A percentile compares a stretch with the other conserved stretches of the same genome.
Evolutionary conservation across 2,888 invertebrate genomes (phyloP).

Genomic region (Leptinotarsa haldemani): DNA sequence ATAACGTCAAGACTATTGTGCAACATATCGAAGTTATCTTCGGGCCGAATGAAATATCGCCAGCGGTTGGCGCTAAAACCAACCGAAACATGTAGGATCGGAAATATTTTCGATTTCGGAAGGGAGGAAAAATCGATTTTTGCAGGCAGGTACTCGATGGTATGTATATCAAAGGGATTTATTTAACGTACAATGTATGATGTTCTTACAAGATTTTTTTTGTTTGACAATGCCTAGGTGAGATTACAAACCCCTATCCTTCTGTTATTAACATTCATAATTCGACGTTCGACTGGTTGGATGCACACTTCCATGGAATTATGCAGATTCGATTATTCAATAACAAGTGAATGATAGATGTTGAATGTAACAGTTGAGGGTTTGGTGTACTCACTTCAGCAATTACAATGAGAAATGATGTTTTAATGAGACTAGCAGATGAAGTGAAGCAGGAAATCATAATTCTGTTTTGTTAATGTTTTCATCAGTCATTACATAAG

Average conservation of each 20-base stretch:
- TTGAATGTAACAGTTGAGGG: slow-evolving; percentile 5
- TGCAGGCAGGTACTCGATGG: slow-evolving; percentile 13
- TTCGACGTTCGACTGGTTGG: neutral
- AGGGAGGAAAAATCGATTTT: neutral
- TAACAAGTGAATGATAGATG: slow-evolving; percentile 16
- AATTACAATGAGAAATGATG: slow-evolving; percentile 1
- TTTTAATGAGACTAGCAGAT: neutral
- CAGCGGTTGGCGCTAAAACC: slow-evolving; percentile 28
- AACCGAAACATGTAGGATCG: slow-evolving; percentile 13
- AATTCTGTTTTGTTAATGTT: too few species aligned
- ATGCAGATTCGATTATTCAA: slow-evolving; percentile 14
- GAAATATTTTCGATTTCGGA: slow-evolving; percentile 8
- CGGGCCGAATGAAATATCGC: slow-evolving; percentile 21
- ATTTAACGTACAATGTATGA: slow-evolving; percentile 5
- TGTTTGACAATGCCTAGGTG: slow-evolving; percentile 1
- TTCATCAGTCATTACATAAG: too few species aligned
- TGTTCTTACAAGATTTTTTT: slow-evolving; percentile 2
- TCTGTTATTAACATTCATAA: slow-evolving; percentile 9
- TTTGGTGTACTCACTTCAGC: neutral
- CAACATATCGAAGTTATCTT: slow-evolving; percentile 34
- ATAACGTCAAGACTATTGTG: slow-evolving; percentile 40
- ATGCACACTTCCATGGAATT: neutral
- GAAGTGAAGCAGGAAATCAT: too few species aligned
- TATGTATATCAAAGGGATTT: neutral
- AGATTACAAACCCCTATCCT: slow-evolving; percentile 17